Conservation (phyloP, 2,888 invertebrate species). For the Schizaphis graminum region DNA sequence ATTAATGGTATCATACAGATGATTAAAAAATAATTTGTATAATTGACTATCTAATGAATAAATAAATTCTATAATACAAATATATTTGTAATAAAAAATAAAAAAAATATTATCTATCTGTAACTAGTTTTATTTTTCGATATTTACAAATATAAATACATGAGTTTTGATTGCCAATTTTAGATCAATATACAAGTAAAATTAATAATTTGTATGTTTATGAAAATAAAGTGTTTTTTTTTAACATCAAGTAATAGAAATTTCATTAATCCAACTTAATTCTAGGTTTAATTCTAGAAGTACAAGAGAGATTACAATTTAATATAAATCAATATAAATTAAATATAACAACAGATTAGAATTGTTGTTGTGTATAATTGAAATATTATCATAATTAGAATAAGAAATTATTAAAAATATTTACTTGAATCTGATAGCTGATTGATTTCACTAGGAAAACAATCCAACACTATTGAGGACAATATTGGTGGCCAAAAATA, state of each 20-base stretch:
- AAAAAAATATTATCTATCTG: not conserved
- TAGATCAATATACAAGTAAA: not conserved
- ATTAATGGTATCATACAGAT: no score
- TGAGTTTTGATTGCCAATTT: not conserved
- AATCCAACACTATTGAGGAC: not conserved
- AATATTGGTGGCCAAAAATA: constrained; percentile 34
- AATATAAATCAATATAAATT: not conserved
- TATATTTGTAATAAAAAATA: no score
- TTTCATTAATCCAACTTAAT: not conserved
- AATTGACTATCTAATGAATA: no score
- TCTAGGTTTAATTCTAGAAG: not conserved
- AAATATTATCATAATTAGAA: not conserved
- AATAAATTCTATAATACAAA: no score
- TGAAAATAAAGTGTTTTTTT: not conserved
- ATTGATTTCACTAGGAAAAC: not conserved
- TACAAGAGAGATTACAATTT: not conserved
- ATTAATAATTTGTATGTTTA: not conserved
- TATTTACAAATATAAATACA: not conserved
- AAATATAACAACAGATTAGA: no score
- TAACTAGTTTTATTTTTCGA: not conserved
- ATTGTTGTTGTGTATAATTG: not conserved
- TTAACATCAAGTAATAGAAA: not conserved
- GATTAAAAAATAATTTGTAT: no score
- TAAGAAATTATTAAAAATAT: constrained; percentile 6
- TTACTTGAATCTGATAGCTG: constrained; percentile 32